Evolutionary conservation across 2,797 vertebrate genomes (phyloP), one percentile per base, ranked within the genome.

Genomic region (Esox masquinongy): DNA sequence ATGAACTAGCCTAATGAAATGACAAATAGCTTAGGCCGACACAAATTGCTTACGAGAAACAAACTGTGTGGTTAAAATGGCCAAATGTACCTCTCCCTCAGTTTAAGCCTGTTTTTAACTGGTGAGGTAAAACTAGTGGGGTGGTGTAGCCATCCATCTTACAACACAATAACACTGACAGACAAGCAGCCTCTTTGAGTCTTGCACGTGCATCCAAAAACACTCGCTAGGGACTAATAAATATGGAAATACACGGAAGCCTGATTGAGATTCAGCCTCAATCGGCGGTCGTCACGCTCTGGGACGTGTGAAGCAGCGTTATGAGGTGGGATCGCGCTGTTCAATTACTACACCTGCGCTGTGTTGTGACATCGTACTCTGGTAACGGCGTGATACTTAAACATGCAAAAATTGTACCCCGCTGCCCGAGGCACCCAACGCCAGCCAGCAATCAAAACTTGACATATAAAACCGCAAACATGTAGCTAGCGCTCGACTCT

Each of bases 391-490:
- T 56, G 17, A 22, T 56, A 69, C 66, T 16, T 51, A 39, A 59
- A 77, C 26, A 64, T 36, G 56, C 72, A 68, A 16, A 64, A 6
- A 16, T 24, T 29, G 14, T 0, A 12, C 22, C 68, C 26, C 69
- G 47, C 24, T 17, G 43, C 49, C 47, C 26, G 24, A 0, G 16
- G 11, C 70, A 12, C 50, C 68, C n/a, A 59, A 4, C 17, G 22
- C 16, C 64, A 74, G 76, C 74, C 78, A 74, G 68, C 68, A 74
- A 77, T 77, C 63, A 75, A 67, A 17, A 14, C 43, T 68, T 61
- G 75, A 74, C 77, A 74, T 74, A 70, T 68, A 79, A 79, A 83
- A 83, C 77, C 79, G 76, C 68, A 61, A 77, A 51, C 63, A 82
- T 50, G 24, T 43, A 59, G 36, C 36, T 47, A 68, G 67, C 19